Evolutionary conservation across 2,888 invertebrate genomes (phyloP).

Genomic region (Auanema sp.): DNA sequence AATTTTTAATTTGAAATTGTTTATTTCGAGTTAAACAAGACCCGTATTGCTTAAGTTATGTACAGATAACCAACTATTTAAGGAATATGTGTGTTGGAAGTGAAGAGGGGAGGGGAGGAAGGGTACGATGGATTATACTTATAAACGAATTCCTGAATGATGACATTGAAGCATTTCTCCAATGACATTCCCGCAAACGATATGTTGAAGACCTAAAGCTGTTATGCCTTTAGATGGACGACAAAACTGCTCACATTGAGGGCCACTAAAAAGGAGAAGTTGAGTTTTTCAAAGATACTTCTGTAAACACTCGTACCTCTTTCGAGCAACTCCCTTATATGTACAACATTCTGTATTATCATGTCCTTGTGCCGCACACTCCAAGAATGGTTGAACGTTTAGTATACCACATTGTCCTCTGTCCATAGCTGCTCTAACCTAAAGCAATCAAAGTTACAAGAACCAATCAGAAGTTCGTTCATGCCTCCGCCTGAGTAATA

Average conservation of each 20-base stretch:
- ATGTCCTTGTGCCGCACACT: constrained; percentile 57
- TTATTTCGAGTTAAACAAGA: too few species aligned
- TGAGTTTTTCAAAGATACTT: neutral
- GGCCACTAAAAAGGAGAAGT: constrained; percentile 42
- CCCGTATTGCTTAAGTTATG: too few species aligned
- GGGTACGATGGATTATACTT: neutral
- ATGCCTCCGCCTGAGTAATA: constrained; percentile 55
- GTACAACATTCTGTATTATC: constrained; percentile 58
- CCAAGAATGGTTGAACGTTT: constrained; percentile 58
- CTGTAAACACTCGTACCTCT: constrained; percentile 39
- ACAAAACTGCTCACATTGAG: constrained; percentile 61
- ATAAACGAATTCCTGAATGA: constrained; percentile 49
- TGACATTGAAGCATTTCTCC: constrained; percentile 57
- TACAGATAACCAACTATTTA: too few species aligned
- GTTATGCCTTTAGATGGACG: constrained; percentile 45
- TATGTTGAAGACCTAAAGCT: constrained; percentile 56
- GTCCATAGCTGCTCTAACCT: constrained; percentile 58
- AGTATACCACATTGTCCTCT: constrained; percentile 57
- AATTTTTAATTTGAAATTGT: too few species aligned
- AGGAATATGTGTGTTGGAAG: too few species aligned
- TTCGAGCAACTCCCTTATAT: constrained; percentile 45
- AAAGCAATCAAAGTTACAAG: neutral
- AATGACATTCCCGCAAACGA: constrained; percentile 56
- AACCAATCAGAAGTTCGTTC: neutral
- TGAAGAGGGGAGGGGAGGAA: too few species aligned